Evolutionary conservation across 2,113 vertebrate genomes (phyloP), one percentile per base, ranked within the genome.

Genomic region (Plecturocebus donacophilus): DNA sequence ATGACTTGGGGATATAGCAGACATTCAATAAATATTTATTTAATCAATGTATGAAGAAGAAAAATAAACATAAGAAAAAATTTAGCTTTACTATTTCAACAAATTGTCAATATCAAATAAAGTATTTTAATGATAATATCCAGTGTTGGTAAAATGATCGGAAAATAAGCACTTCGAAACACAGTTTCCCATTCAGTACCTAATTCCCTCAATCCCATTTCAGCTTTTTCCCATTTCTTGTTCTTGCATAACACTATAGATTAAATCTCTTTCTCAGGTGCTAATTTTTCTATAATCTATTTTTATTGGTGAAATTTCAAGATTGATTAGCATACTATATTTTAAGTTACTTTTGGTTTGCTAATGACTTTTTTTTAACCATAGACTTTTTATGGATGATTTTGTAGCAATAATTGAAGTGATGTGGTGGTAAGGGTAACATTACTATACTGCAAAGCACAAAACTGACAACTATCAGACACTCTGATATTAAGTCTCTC

Each of bases 221-320:
- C 66, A 70, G 13, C 75, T 81, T 82, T 76, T 79, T 84, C 45
- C 79, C 17, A 38, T 52, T 92, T 94, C 49, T 81, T 85, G 47
- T 76, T 89, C 35, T 82, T 86, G 19, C 27, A 75, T 12, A 87
- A 45, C 32, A 79, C 19, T 27, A 49, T 25, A 70, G 8, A 83
- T 56, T 79, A 97, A 42, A 61, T 79, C 23, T 83, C 40, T 91
- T 83, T 76, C 73, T 81, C 35, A 21, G 49, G 47, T 45, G 20
- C 14, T 86, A n/a, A 66, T 42, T 89, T 96, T 94, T 40, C 40
- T 92, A 90, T 66, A 66, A 49, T 54, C 20, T 71, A 86, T 54
- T 91, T 95, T 95, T 86, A 92, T 45, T 94, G 49, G 40, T 97
- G 68, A 89, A 81, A 95, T 96, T 77, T 89, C 42, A 93, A 94